Evolutionary conservation across 2,113 vertebrate genomes (phyloP), one percentile per base, ranked within the genome.

Genomic region (Aramus guarauna): DNA sequence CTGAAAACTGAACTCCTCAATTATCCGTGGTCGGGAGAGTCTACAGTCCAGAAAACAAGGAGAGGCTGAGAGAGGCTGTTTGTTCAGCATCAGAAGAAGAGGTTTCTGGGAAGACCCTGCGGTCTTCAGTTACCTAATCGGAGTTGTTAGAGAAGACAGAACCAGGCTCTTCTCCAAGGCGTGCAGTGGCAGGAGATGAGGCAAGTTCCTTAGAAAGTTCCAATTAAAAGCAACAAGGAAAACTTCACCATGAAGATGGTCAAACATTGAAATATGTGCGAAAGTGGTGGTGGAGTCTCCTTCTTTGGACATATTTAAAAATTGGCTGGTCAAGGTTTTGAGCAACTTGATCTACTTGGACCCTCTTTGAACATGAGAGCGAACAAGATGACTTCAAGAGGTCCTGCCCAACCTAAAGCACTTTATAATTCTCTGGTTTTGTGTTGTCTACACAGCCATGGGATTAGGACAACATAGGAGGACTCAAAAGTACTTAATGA

Each of bases 371-470:
- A 41, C 9, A 3, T 7, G 16, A 29, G 12, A 36, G 26, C 9
- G 30, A 36, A 26, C 24, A 48, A 17, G 29, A 30, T 24, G 67
- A 58, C 21, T 39, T 50, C n/a, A 18, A 36, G 67, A 50, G 13
- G 39, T 48, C 29, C 24, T n/a, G 62, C 58, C 67, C 50, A 45
- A 22, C 63, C 13, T 52, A 9, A 30, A 11, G 32, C 36, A 30
- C 32, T 36, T 59, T 27, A 20, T 23, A 43, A 37, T 9, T 78
- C 37, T 17, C 7, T 41, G 39, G 1, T 20, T 47, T n/a, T 56
- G n/a, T 39, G 58, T n/a, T 4, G 1, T 22, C 45, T 64, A 29
- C n/a, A 8, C n/a, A n/a, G 29, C 23, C 45, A 55, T 1, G 0
- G 26, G 21, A 45, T 2, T 23, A 12, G 6, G 15, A 24, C 50